Evolutionary conservation across 2,113 vertebrate genomes (phyloP), one percentile per base, ranked within the genome.

Genomic region (Hymenochirus boettgeri): DNA sequence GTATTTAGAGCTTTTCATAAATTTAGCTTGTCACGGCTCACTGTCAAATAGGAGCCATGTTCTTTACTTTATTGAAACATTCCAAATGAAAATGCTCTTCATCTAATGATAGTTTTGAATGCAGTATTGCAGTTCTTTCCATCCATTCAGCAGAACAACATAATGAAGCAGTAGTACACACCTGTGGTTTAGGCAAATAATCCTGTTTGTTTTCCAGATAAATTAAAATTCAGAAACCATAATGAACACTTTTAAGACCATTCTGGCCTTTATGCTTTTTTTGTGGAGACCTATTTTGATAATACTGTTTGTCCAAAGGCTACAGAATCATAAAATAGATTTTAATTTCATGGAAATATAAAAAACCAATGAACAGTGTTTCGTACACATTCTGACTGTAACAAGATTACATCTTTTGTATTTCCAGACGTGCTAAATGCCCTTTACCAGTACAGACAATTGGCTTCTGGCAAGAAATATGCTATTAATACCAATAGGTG

Each of bases 151-250:
- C 3, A n/a, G 33, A 54, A 31, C 52, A 63, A n/a, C 53, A 53
- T 26, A 46, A 46, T 17, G 26, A 63, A 13, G 33, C 24, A 52
- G 50, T 48, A 11, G n/a, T n/a, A 27, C 25, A 64, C 37, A 64
- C n/a, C 45, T 63, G 54, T 31, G 62, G 19, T 19, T 45, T 46
- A 45, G 62, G 51, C 62, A 46, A 46, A 19, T 64, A 39, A 64
- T 54, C 51, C 33, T 31, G 17, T 55, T 64, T 45, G 6, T 51
- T 56, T 56, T 46, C 52, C 52, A 56, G 45, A 46, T 45, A 24
- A 55, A 45, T 64, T 64, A 55, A 56, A 45, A 64, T 56, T 56
- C 56, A 56, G 52, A 64, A 46, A 31, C n/a, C n/a, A n/a, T n/a
- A n/a, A n/a, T n/a, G n/a, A n/a, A n/a, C n/a, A n/a, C n/a, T n/a